These are phyloP conservation scores for Hemibagrus guttatus DNA, from an alignment of 2,797 vertebrate genomes.

Conservation along the genomic window DNA sequence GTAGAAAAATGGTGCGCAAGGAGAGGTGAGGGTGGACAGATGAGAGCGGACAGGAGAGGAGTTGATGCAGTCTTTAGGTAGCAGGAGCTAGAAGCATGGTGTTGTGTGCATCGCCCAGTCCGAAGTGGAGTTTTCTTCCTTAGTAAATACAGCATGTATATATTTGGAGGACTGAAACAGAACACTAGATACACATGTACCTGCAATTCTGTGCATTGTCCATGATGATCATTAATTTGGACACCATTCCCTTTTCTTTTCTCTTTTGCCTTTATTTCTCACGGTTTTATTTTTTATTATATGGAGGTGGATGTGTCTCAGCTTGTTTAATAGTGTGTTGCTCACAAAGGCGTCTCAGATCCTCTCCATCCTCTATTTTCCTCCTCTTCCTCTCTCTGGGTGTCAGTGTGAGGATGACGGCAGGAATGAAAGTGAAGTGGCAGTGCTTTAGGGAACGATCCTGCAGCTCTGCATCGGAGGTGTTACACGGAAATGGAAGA, in stretches of 20 bases:
- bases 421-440: constrained; percentile 18
- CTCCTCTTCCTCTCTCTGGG: constrained; percentile 3
- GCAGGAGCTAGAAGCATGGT: not conserved
- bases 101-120: not conserved
- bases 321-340: not conserved
- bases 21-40: not conserved
- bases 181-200: not conserved
- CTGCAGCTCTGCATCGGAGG: constrained; percentile 13
- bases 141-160: not conserved
- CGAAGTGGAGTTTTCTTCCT: not conserved
- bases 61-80: not conserved
- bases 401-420: not conserved
- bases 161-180: not conserved
- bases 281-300: not conserved
- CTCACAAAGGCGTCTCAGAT: constrained; percentile 3
- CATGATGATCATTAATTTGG: not conserved
- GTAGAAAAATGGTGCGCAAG: no score
- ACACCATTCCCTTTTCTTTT: not conserved
- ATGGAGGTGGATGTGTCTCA: not conserved
- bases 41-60: not conserved
- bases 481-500: constrained; percentile 9
- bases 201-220: not conserved
- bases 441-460: constrained; percentile 12
- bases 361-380: not conserved
- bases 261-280: not conserved